Evolutionary conservation across 2,797 vertebrate genomes (phyloP).

Genomic region (Myoxocephalus aenaeus): DNA sequence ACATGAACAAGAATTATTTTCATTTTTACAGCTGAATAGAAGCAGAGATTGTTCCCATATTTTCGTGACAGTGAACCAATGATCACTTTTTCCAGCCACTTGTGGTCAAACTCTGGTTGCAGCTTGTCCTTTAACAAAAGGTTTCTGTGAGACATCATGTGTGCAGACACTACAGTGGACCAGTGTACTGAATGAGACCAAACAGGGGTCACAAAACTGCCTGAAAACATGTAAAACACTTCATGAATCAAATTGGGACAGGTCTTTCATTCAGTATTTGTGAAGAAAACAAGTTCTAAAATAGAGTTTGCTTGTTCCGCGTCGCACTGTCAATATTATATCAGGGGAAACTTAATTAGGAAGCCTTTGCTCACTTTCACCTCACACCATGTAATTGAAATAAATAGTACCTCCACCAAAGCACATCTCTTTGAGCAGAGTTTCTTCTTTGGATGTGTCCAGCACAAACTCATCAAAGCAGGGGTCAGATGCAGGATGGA

Average conservation of each 20-base stretch:
- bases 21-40: conserved; percentile 10
- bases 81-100: conserved; percentile 27
- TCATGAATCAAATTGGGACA: background rate
- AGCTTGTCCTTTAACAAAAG: background rate
- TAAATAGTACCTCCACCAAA: conserved; percentile 89
- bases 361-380: background rate
- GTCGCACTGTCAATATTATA: background rate
- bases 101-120: background rate
- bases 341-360: background rate
- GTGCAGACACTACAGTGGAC: background rate
- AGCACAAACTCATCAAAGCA: conserved; percentile 94
- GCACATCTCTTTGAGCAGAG: conserved; percentile 89
- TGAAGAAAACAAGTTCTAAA: background rate
- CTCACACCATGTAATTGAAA: background rate
- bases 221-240: background rate
- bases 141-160: background rate
- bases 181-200: background rate
- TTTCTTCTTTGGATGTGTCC: conserved; percentile 90
- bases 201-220: background rate
- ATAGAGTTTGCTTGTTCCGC: background rate
- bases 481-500: conserved; percentile 90
- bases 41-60: conserved; percentile 1
- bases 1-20: conserved; percentile 15
- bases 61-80: background rate
- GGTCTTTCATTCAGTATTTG: background rate